Evolutionary conservation across 2,888 invertebrate species (phyloP), one percentile per base, ranked within the genome.

Genomic region (Hydriomena furcata): DNA sequence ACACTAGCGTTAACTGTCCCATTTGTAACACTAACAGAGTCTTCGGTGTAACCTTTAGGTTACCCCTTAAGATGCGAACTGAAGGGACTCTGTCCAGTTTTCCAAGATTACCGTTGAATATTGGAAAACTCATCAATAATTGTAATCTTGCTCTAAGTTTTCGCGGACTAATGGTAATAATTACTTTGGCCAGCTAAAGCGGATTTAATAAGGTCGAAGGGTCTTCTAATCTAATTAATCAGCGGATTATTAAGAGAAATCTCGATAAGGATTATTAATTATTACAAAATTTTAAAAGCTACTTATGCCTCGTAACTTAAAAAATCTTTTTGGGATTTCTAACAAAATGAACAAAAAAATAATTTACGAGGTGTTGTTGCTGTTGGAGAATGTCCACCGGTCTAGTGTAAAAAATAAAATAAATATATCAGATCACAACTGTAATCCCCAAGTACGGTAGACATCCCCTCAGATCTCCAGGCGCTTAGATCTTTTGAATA

Each of bases 121-220:
- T 73, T 66, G 54, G 63, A 65, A 65, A 79, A 71, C 76, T 71
- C 72, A 76, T 83, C 76, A 79, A 80, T 84, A 77, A 71, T 61
- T 61, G 56, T 67, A 72, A 69, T 67, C 57, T 47, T 50, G 30
- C 13, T 12, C 38, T 25, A 43, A 50, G 52, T 41, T 47, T 60
- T 52, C 35, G 36, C 21, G 38, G 50, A 48, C 54, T 55, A 52
- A 45, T 52, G 7, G 50, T 47, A 50, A 53, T 58, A 46, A 60
- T 58, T 54, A 55, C 59, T 58, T 57, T 41, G 30, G 43, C 53
- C 37, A 31, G 47, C 21, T 13, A 25, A 38, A 35, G 41, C 30
- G 28, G 31, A 52, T 24, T 48, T 38, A 38, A 17, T 35, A 31
- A 31, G 42, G 41, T 37, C 36, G 17, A 37, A 32, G 32, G 37